Evolutionary conservation across 1,140 invertebrate genomes (phyloP), one percentile per base, ranked within the genome.

Genomic region (Drosophila ananassae): DNA sequence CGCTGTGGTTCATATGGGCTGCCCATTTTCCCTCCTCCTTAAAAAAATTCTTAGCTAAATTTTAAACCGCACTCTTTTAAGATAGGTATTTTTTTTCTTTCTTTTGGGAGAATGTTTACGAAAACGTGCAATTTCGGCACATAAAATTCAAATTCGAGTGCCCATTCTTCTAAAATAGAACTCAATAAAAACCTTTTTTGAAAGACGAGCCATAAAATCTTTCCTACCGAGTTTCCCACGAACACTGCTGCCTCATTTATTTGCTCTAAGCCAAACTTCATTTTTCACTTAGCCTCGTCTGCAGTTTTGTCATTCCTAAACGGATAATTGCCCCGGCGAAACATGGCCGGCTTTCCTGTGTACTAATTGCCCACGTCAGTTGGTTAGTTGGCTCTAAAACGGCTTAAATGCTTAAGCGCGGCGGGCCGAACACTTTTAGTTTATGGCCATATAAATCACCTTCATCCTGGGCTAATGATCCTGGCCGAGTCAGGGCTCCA

Each of bases 361-460:
- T 54, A 72, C 78, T 85, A 85, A 85, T 87, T 82, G 78, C 74
- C 55, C 69, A 58, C 57, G 74, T 74, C 66, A 77, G 56, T 61
- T 66, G 76, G 34, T 47, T 63, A 6, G 25, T 85, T 77, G 80
- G 74, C 67, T 68, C 54, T 71, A 69, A 76, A 87, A 87, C 81
- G 62, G 66, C 48, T 66, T 67, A 66, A 57, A 62, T 53, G 41
- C 13, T 9, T 21, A 44, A 44, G 13, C 17, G 66, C 62, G 58
- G 48, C 48, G 41, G 48, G 51, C 60, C 47, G 34, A 52, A 67
- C 51, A 75, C 55, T 73, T 82, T 81, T 75, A 44, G 66, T 79
- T 89, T 79, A 79, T 79, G 61, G 66, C 73, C 66, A 79, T 79
- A 87, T 89, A 87, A 87, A 89, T 87, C 79, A 89, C 78, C 68